These are phyloP conservation scores for Temnothorax unifasciatus DNA, from an alignment of 2,888 invertebrate species.

Conservation along the genomic window DNA sequence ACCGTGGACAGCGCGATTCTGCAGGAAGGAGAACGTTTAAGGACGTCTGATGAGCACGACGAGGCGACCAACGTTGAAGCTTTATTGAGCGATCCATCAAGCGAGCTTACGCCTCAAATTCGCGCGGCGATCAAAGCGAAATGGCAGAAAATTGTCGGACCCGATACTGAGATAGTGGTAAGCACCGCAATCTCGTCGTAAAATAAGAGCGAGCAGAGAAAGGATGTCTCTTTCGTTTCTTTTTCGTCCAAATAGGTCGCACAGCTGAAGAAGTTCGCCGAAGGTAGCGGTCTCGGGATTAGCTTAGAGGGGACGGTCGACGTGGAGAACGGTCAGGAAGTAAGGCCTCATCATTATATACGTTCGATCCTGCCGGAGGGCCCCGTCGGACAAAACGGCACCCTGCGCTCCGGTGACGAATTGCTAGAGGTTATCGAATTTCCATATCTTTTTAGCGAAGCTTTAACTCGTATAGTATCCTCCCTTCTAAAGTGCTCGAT, in stretches of 20 bases:
- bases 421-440: slow-evolving; percentile 90
- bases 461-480: neutral
- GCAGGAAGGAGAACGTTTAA: slow-evolving; percentile 86
- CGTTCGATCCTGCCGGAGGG: slow-evolving; percentile 99
- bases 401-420: slow-evolving; percentile 97
- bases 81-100: slow-evolving; percentile 86
- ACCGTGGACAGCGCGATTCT: slow-evolving; percentile 90
- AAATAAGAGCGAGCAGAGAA: neutral
- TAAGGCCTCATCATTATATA: slow-evolving; percentile 99
- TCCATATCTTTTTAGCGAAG: slow-evolving; percentile 19
- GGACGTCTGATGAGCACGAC: slow-evolving; percentile 89
- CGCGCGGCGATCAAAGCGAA: slow-evolving; percentile 93
- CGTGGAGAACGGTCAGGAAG: slow-evolving; percentile 98
- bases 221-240: neutral
- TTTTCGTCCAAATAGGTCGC: slow-evolving; percentile 90
- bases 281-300: slow-evolving; percentile 97
- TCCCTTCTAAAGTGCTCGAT: slow-evolving; percentile 18
- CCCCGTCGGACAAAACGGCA: slow-evolving; percentile 97
- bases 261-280: slow-evolving; percentile 96
- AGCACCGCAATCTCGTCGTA: slow-evolving; percentile 79
- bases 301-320: slow-evolving; percentile 99
- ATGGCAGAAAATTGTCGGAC: slow-evolving; percentile 93
- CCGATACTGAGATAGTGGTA: slow-evolving; percentile 94
- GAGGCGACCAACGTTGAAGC: slow-evolving; percentile 86
- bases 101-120: slow-evolving; percentile 88